Evolutionary conservation across 2,113 vertebrate genomes (phyloP), one percentile per base, ranked within the genome.

Genomic region (Barbus barbus): DNA sequence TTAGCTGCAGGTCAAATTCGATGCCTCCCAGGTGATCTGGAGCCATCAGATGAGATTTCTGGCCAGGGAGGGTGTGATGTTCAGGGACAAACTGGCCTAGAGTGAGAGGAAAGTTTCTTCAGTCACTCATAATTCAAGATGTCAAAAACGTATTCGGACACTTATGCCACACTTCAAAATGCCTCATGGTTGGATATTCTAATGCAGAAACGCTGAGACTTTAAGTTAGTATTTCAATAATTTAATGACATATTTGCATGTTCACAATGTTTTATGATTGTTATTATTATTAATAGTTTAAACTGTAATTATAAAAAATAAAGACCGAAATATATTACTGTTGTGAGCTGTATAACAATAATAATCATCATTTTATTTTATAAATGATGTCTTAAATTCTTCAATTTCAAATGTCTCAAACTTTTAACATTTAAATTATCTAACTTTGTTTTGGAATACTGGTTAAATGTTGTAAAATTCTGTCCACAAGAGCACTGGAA

Each of bases 21-120:
- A 99, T 97, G 13, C 97, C 98, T 46, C 97, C 98, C 1, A 99
- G 91, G 90, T 99, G 98, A 88, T 98, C 97, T 0, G 98, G 98
- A 2, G 97, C 96, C 93, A 95, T 87, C 33, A 99, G 90, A 48
- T 93, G 96, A 26, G 98, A 99, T 87, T 94, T 97, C 84, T 96
- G 93, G 0, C 97, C 96, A 0, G 97, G 98, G 18, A 99, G 95
- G 1, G 97, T 99, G 93, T 99, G 98, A 88, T 99, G 98, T 41
- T 98, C 97, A 44, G 93, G 95, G 75, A 99, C 96, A 86, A 99
- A 99, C 72, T 98, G 98, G 77, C 98, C 98, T 99, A 86, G 13
- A 89, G 82, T 6, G 22, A 61, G 7, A 16, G 22, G 9, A 72
- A 36, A 13, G 44, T 65, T 53, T 26, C 16, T 38, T 22, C 53